These are phyloP conservation scores for Gymnorhina tibicen DNA, from an alignment of 2,113 vertebrate genomes.

Conservation along the genomic window DNA sequence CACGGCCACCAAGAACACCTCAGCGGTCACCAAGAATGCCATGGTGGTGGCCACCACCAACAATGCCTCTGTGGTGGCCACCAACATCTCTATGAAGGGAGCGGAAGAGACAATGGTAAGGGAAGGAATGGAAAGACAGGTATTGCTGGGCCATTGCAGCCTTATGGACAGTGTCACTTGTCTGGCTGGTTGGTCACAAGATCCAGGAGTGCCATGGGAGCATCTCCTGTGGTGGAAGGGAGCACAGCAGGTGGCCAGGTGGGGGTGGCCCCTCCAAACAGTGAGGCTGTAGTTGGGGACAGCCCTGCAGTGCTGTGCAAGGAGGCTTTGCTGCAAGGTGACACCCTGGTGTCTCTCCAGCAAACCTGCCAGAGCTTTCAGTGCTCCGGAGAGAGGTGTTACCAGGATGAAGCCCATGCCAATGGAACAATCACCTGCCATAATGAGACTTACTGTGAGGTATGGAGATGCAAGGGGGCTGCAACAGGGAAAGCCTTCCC, in stretches of 20 bases:
- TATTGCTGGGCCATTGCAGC: rapidly evolving
- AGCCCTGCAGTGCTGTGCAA: rapidly evolving
- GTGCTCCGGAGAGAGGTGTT: constrained; percentile 8
- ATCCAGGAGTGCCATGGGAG: neutral
- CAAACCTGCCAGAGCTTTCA: constrained; percentile 37
- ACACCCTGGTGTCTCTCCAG: neutral
- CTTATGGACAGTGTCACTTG: rapidly evolving
- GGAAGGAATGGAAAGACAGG: neutral
- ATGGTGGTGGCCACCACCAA: rapidly evolving
- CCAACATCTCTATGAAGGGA: neutral
- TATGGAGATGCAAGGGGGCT: neutral
- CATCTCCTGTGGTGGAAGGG: neutral
- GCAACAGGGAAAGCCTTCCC: neutral
- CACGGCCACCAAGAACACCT: neutral
- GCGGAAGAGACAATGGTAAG: neutral
- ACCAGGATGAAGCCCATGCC: neutral
- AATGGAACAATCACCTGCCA: neutral
- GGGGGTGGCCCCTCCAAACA: neutral
- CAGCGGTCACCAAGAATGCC: rapidly evolving
- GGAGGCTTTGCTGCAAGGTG: neutral
- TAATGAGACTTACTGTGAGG: neutral
- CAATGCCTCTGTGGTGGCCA: neutral
- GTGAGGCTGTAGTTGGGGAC: rapidly evolving
- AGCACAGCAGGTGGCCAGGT: rapidly evolving
- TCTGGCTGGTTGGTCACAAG: rapidly evolving